A percentile compares a stretch with the other conserved stretches of the same genome.
Evolutionary conservation across 2,797 vertebrate genomes (phyloP).

Genomic region (Decapterus maruadsi): DNA sequence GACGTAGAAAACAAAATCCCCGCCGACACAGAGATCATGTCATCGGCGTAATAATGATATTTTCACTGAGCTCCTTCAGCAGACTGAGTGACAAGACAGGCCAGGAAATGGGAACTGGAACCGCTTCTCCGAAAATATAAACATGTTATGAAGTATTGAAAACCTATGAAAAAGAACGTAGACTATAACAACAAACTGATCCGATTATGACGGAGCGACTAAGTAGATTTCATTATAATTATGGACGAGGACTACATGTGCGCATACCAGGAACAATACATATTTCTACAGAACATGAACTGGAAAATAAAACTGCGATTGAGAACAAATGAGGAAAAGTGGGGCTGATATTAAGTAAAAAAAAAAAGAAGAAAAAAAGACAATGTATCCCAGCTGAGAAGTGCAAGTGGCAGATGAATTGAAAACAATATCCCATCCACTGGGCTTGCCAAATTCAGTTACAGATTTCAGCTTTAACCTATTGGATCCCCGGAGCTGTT

Average conservation of each 20-base stretch:
- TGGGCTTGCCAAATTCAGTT: slow-evolving; percentile 70
- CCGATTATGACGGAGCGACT: slow-evolving; percentile 20
- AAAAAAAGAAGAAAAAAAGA: slow-evolving; percentile 65
- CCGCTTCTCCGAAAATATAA: slow-evolving; percentile 20
- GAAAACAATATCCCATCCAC: slow-evolving; percentile 75
- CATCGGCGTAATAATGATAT: slow-evolving; percentile 9
- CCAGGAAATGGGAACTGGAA: slow-evolving; percentile 2
- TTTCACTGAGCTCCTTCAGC: slow-evolving; percentile 7
- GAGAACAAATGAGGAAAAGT: slow-evolving; percentile 51
- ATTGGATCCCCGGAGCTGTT: slow-evolving; percentile 76
- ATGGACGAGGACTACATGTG: slow-evolving; percentile 27
- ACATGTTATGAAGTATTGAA: slow-evolving; percentile 31
- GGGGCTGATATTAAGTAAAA: slow-evolving; percentile 27
- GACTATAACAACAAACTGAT: slow-evolving; percentile 38
- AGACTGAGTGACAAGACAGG: neutral
- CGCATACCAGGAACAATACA: slow-evolving; percentile 15
- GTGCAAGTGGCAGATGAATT: slow-evolving; percentile 81
- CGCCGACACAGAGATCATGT: neutral
- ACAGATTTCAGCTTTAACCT: slow-evolving; percentile 73
- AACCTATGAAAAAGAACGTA: slow-evolving; percentile 1
- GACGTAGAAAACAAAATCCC: neutral
- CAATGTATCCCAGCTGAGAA: slow-evolving; percentile 70
- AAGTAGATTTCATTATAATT: slow-evolving; percentile 41
- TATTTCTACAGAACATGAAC: slow-evolving; percentile 49
- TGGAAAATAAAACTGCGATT: slow-evolving; percentile 57